Evolutionary conservation across 2,888 invertebrate genomes (phyloP), one percentile per base, ranked within the genome.

Genomic region (Neoaliturus tenellus): DNA sequence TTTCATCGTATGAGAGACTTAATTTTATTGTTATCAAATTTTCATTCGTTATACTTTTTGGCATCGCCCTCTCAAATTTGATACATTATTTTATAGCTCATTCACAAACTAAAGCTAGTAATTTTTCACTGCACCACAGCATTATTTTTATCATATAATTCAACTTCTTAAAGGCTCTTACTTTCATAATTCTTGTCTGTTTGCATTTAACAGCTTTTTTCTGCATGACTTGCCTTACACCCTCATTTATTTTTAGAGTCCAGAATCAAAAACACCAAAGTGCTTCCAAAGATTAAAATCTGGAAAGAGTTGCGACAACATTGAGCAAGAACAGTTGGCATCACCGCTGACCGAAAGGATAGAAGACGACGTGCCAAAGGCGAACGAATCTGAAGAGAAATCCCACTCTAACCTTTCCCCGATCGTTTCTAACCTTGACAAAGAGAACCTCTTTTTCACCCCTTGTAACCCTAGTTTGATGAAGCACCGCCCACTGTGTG

Each of bases 401-500:
- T 31, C 48, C 12, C 28, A 75, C 14, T 48, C 75, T 48, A 28
- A 20, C 75, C 71, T 39, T 5, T 71, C 71, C 41, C 44, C 75
- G 25, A 17, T 10, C 12, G 1, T 71, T 41, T 31, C 75, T 75
- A 17, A 23, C 48, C 75, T 28, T 48, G 75, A 41, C 14, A 75
- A 75, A 28, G 75, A 69, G 23, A 69, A 75, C 48, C 75, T 48
- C 1, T 84, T 84, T 31, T 84, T 81, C 39, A 84, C 84, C n/a
- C 84, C 84, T 20, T 48, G 80, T 33, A 84, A 58, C 14, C 84
- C 84, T 48, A 55, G 73, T 58, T 33, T 48, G 25, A 55, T 78
- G 41, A 82, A 75, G 80, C 84, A 84, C 58, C 82, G 80, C 8
- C 71, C 80, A 39, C 71, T 81, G 69, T 82, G 82, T 35, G 82